phyloP scores from a whole-genome alignment of 2,797 vertebrate genomes.

The Coranthus polyacanthus region DNA sequence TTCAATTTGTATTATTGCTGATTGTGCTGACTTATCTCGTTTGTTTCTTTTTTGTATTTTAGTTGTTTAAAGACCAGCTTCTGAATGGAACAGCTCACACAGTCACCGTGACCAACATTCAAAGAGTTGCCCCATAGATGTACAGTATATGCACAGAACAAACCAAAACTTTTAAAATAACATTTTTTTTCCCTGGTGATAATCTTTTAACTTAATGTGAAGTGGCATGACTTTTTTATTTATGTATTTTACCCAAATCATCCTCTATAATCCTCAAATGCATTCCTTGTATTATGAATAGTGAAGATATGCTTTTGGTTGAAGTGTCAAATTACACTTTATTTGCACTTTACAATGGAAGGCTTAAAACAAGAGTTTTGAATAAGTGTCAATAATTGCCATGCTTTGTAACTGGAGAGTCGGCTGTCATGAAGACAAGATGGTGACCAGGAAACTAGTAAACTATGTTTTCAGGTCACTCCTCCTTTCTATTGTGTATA shows the following conservation, averaged over 20 bases:
- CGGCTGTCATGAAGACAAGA: background rate
- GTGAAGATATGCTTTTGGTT: background rate
- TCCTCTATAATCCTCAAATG: background rate
- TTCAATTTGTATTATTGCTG: no score
- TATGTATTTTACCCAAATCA: no score
- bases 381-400: background rate
- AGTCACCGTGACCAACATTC: slow-evolving; percentile 25
- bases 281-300: background rate
- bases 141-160: no score
- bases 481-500: background rate
- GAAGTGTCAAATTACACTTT: background rate
- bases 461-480: background rate
- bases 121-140: slow-evolving; percentile 4
- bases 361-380: background rate
- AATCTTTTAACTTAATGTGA: no score
- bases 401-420: slow-evolving; percentile 8
- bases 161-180: no score
- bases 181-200: no score
- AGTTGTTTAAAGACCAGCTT: slow-evolving; percentile 43
- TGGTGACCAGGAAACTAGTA: slow-evolving; percentile 12
- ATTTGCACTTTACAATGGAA: background rate
- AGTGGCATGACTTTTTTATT: no score
- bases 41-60: slow-evolving; percentile 19
- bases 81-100: slow-evolving; percentile 25
- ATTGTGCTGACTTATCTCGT: background rate